These are phyloP conservation scores for Ginglymostoma cirratum DNA, from an alignment of 2,113 vertebrate genomes.

Conservation along the genomic window DNA sequence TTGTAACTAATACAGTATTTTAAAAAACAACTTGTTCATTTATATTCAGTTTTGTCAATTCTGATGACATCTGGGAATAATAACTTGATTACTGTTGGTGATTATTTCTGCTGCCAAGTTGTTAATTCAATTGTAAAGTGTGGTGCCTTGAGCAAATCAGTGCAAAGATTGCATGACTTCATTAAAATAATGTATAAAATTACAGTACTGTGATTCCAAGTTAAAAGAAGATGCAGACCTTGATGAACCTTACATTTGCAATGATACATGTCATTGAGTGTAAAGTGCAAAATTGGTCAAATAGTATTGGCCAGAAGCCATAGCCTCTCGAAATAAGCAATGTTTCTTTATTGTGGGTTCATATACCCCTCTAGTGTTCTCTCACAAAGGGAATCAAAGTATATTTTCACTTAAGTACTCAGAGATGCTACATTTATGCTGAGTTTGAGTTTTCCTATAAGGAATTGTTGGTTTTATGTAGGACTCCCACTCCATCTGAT, in stretches of 20 bases:
- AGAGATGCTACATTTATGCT: background rate
- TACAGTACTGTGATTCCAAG: background rate
- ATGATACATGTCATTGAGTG: background rate
- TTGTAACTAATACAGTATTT: background rate
- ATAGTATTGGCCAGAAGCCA: background rate
- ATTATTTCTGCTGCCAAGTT: slow-evolving; percentile 10
- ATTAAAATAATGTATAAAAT: slow-evolving; percentile 6
- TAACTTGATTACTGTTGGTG: background rate
- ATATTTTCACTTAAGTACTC: background rate
- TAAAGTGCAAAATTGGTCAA: background rate
- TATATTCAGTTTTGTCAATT: background rate
- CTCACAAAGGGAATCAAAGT: background rate
- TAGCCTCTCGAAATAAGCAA: background rate
- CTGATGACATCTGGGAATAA: background rate
- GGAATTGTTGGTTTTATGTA: background rate
- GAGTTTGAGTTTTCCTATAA: background rate
- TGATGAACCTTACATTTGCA: background rate
- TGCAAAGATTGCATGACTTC: background rate
- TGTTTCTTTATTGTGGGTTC: background rate
- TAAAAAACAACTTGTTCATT: background rate
- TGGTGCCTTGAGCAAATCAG: background rate
- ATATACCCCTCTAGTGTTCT: background rate
- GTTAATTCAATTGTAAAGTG: background rate
- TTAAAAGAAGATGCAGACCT: background rate
- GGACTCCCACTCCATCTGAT: background rate